phyloP scores from a whole-genome alignment of 2,888 invertebrate species.

The Osedax frankpressi region DNA sequence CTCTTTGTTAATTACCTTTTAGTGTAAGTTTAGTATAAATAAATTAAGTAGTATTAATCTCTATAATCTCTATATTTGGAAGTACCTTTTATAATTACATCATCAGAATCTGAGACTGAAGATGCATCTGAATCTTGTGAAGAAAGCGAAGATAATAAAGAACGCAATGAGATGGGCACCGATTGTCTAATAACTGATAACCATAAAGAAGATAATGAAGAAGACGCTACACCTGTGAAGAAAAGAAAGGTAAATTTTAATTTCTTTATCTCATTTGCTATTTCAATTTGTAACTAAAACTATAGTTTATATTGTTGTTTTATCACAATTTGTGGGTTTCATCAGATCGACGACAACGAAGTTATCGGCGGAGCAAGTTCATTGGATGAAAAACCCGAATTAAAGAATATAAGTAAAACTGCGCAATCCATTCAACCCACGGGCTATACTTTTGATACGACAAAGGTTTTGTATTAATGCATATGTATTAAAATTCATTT shows the following conservation, averaged over 20 bases:
- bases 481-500: too few species aligned
- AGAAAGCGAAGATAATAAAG: conserved; percentile 18
- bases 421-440: conserved; percentile 94
- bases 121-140: too few species aligned
- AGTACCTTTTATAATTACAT: conserved; percentile 38
- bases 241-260: conserved; percentile 4
- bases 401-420: conserved; percentile 79
- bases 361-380: too few species aligned
- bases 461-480: too few species aligned
- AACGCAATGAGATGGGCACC: conserved; percentile 27
- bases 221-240: neutral
- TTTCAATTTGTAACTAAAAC: too few species aligned
- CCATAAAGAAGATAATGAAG: conserved; percentile 41
- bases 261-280: neutral
- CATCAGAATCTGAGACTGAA: conserved; percentile 47
- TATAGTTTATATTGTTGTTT: too few species aligned
- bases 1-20: too few species aligned
- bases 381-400: conserved; percentile 48
- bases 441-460: conserved; percentile 87
- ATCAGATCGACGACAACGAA: too few species aligned
- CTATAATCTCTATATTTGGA: too few species aligned
- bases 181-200: neutral
- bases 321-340: too few species aligned
- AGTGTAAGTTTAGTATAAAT: too few species aligned
- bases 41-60: too few species aligned